phyloP scores from a whole-genome alignment of 1,140 invertebrate genomes.

The Bombyx mori region DNA sequence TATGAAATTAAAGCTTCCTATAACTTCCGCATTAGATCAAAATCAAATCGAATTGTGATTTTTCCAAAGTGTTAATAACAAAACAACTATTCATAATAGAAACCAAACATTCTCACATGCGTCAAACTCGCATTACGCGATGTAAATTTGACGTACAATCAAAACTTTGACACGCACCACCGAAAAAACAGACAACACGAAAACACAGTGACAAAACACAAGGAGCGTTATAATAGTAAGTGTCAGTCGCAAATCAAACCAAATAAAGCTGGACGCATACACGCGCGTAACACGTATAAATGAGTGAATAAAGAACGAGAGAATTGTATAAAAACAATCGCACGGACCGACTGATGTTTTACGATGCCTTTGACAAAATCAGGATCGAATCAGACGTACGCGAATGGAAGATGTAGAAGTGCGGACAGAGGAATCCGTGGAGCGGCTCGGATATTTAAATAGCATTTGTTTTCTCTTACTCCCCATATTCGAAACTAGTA shows the following conservation, averaged over 20 bases:
- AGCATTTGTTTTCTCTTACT: no score
- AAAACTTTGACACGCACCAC: conserved; percentile 55
- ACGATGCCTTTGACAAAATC: conserved; percentile 63
- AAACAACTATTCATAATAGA: no score
- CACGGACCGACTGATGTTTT: conserved; percentile 44
- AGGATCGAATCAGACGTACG: conserved; percentile 59
- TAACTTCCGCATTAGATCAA: no score
- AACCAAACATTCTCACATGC: no score
- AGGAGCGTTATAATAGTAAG: conserved; percentile 33
- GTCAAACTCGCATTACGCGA: conserved; percentile 13
- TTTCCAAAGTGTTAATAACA: no score
- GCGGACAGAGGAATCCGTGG: conserved; percentile 23
- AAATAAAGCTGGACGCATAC: conserved; percentile 35
- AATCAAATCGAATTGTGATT: no score
- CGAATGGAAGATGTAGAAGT: conserved; percentile 52
- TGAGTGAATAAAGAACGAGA: conserved; percentile 37
- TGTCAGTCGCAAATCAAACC: conserved; percentile 61
- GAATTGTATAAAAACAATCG: conserved; percentile 69
- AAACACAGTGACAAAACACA: conserved; percentile 40
- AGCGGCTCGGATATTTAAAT: conserved; percentile 10
- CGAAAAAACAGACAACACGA: conserved; percentile 42
- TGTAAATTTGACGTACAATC: conserved; percentile 66
- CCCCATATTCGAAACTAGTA: no score
- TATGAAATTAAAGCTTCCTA: no score
- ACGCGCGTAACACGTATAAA: conserved; percentile 32